These are phyloP conservation scores for Synodontis membranacea DNA, from an alignment of 2,113 vertebrate species.

Conservation along the genomic window DNA sequence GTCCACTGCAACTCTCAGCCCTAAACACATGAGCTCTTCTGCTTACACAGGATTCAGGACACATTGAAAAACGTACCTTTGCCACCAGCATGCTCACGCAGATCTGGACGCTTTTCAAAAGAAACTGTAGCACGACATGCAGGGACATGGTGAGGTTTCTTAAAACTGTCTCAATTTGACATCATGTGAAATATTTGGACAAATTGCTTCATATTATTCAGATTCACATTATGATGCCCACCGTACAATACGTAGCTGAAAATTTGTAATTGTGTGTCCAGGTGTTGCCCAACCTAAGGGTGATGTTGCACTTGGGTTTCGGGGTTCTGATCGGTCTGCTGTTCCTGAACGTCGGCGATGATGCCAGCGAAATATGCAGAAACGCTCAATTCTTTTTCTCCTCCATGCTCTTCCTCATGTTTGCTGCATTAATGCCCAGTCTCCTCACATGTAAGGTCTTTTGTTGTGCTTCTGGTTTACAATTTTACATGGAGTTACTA, in stretches of 20 bases:
- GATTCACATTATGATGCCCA: neutral
- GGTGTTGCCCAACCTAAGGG: conserved; percentile 94
- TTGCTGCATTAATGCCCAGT: conserved; percentile 95
- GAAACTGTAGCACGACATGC: conserved; percentile 91
- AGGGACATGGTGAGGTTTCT: conserved; percentile 84
- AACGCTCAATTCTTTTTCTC: conserved; percentile 99
- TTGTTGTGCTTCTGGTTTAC: neutral
- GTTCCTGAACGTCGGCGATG: conserved; percentile 94
- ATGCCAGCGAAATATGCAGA: conserved; percentile 97
- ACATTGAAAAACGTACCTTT: conserved; percentile 93
- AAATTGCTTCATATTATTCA: neutral
- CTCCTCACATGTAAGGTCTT: conserved; percentile 89
- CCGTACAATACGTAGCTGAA: neutral
- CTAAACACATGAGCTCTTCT: neutral
- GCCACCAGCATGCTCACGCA: conserved; percentile 92
- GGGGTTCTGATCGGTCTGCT: conserved; percentile 95
- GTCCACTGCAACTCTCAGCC: neutral
- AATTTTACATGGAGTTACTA: neutral
- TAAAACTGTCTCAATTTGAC: neutral
- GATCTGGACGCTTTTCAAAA: conserved; percentile 97
- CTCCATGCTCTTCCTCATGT: conserved; percentile 99
- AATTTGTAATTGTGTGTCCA: conserved; percentile 57
- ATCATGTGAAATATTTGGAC: neutral
- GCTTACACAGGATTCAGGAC: conserved; percentile 77
- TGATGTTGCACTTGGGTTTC: conserved; percentile 91